Base-by-base conservation (phyloP, 2,113 vertebrate genomes). In the Nycticorax nycticorax region DNA sequence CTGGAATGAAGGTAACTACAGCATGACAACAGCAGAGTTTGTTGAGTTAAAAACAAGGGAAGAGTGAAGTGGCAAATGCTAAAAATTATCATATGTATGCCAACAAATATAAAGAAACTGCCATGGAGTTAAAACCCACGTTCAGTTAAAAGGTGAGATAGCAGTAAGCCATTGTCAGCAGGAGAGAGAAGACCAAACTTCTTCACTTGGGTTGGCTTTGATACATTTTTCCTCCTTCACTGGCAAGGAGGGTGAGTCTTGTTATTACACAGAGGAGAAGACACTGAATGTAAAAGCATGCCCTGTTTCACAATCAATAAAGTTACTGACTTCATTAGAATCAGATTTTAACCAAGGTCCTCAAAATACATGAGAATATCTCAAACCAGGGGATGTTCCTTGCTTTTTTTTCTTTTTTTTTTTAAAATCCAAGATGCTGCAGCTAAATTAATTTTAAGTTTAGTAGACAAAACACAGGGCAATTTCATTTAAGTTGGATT, bases 401-500 rank as follows among this genome's bases (percentile, higher is more conserved):
- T 59, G 5, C 0, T 4, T 20, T 33, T 41, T 41, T 41, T 41
- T 37, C 9, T 37, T 37, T 37, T 59, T 27, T 55, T 47, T 55
- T 47, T 28, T 35, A 4, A 2, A 68, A n/a, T 5, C 4, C 12
- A 9, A 7, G 6, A 3, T 60, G 16, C 8, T 52, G 16, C 9
- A 78, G 32, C 18, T 90, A 63, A 41, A 68, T 82, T 4, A 11
- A 66, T 78, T 62, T 67, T 12, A 82, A 83, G 6, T 37, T 86
- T 74, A 47, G 4, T 16, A 55, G 57, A 43, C 9, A 73, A 92
- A 96, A 64, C 35, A 56, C 7, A n/a, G 6, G 9, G 4, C 27
- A 69, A 35, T 56, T 76, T 57, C 9, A 52, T 60, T 88, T 53
- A 69, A 52, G 0, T 35, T 30, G 24, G 3, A 17, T 75, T 75